These are phyloP conservation scores for Abramis brama DNA, from an alignment of 2,113 vertebrate genomes.

Conservation along the genomic window DNA sequence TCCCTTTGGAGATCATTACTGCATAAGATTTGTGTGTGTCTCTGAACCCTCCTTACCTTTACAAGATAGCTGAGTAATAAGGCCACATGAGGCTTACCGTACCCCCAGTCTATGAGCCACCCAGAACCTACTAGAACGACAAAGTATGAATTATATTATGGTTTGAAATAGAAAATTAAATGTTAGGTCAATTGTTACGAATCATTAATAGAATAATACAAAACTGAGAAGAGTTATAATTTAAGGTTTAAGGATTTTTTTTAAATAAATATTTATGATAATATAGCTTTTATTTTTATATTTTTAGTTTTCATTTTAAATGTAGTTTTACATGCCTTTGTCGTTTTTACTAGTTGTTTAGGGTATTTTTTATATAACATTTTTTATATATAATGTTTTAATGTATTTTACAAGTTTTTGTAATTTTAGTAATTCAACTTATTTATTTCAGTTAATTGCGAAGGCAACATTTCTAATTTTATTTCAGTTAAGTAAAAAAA, in stretches of 20 bases:
- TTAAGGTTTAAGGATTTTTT: neutral
- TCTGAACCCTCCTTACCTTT: conserved; percentile 59
- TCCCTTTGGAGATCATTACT: conserved; percentile 61
- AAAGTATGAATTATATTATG: neutral
- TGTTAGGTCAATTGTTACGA: neutral
- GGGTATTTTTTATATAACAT: neutral
- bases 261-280: neutral
- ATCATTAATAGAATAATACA: neutral
- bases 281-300: neutral
- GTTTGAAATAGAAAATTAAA: neutral
- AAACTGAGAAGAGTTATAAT: neutral
- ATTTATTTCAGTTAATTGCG: too few relatives aligned
- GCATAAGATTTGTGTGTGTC: conserved; percentile 39
- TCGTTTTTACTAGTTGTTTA: neutral
- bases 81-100: conserved; percentile 69
- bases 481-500: neutral
- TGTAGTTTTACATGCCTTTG: neutral
- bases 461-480: neutral
- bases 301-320: neutral
- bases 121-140: neutral
- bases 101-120: conserved; percentile 40
- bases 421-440: neutral
- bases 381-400: neutral
- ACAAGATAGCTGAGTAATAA: conserved; percentile 71
- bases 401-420: neutral